A percentile compares a stretch with the other conserved stretches of the same genome.
These are phyloP conservation scores for Anhinga anhinga DNA, from an alignment of 2,113 vertebrate genomes.

Conservation along the genomic window DNA sequence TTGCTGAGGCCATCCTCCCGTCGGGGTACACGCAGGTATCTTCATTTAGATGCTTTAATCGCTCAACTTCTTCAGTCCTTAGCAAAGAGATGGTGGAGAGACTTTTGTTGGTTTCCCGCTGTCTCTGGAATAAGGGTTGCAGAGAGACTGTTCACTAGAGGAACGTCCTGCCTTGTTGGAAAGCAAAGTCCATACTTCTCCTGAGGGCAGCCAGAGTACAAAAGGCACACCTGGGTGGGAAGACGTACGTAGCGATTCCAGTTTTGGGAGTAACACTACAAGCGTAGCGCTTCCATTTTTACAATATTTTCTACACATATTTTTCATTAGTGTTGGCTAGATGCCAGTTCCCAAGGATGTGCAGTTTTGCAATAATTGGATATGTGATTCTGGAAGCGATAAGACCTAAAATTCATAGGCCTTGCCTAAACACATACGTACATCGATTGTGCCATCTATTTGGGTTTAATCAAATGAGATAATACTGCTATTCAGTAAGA, in stretches of 20 bases:
- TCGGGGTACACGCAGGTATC: too few relatives aligned
- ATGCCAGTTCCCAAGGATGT: background rate
- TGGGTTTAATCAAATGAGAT: background rate
- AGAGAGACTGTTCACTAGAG: fast-evolving
- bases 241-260: fast-evolving
- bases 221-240: background rate
- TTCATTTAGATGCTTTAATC: background rate
- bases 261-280: fast-evolving
- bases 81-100: background rate
- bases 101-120: background rate
- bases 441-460: background rate
- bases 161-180: background rate
- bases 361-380: background rate
- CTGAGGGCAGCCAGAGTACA: background rate
- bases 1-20: too few relatives aligned
- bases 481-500: background rate
- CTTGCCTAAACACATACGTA: background rate
- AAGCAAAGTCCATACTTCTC: fast-evolving
- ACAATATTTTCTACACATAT: fast-evolving
- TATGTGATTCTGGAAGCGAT: background rate
- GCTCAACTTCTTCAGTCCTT: background rate
- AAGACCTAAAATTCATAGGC: background rate
- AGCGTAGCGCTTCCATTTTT: background rate
- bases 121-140: background rate
- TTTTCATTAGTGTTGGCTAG: background rate